Evolutionary conservation across 2,888 invertebrate species (phyloP).

Genomic region (Frankliniella intonsa): DNA sequence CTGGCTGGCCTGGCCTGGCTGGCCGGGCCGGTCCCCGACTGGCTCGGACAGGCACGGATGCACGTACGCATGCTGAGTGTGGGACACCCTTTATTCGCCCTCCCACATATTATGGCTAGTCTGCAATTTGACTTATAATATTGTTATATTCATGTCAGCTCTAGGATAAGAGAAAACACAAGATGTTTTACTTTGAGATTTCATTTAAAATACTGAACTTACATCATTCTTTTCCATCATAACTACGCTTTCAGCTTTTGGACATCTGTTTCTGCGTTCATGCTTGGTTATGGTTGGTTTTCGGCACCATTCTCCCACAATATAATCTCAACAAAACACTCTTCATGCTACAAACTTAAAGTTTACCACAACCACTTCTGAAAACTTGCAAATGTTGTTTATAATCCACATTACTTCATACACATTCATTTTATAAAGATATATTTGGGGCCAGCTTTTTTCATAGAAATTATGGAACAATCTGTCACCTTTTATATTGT

Average conservation of each 20-base stretch:
- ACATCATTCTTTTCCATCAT: background rate
- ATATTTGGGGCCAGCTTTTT: too few relatives aligned
- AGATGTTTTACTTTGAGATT: constrained; percentile 30
- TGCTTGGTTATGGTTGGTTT: constrained; percentile 20
- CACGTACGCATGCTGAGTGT: too few relatives aligned
- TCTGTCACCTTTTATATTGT: background rate
- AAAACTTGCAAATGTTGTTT: background rate
- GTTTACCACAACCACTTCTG: background rate
- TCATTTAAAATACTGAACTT: background rate
- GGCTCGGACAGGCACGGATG: too few relatives aligned
- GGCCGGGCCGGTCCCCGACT: too few relatives aligned
- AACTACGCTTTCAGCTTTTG: background rate
- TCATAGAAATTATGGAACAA: too few relatives aligned
- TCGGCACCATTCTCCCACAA: background rate
- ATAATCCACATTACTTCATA: background rate
- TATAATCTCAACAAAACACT: background rate
- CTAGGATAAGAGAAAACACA: constrained; percentile 20
- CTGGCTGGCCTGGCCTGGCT: too few relatives aligned
- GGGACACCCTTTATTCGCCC: too few relatives aligned
- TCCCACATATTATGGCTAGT: too few relatives aligned
- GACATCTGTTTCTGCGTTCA: constrained; percentile 17
- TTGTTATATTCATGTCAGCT: background rate
- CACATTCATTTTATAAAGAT: background rate
- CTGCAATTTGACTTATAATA: background rate
- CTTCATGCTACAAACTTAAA: background rate